Evolutionary conservation across 1,140 invertebrate species (phyloP).

Genomic region (Lineus longissimus): DNA sequence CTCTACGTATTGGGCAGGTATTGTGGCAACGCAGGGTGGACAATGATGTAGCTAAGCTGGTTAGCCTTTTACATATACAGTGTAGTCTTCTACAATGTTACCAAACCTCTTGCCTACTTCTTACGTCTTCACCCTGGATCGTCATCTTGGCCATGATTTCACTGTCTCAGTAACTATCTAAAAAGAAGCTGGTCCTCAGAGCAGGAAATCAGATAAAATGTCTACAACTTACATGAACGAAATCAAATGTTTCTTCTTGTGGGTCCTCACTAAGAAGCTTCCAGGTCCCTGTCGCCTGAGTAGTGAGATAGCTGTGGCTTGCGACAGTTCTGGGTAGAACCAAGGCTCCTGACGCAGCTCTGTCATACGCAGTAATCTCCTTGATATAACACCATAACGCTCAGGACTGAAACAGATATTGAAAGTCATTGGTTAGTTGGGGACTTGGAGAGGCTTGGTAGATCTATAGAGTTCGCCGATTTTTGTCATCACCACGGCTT

Average conservation of each 20-base stretch:
- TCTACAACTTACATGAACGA: neutral
- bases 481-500: too few species aligned
- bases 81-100: neutral
- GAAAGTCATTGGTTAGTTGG: too few species aligned
- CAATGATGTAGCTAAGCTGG: too few species aligned
- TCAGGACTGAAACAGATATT: slow-evolving; percentile 1
- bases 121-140: too few species aligned
- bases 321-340: slow-evolving; percentile 3
- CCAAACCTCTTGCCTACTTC: too few species aligned
- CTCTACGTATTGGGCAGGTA: neutral
- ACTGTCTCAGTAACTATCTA: too few species aligned
- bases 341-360: neutral
- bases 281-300: neutral
- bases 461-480: too few species aligned
- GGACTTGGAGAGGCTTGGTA: too few species aligned
- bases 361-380: neutral
- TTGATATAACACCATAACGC: neutral
- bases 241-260: slow-evolving; percentile 1
- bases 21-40: too few species aligned
- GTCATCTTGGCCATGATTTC: too few species aligned
- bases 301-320: neutral
- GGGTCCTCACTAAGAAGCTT: neutral
- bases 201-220: neutral
- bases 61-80: neutral
- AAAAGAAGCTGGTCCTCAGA: too few species aligned